Conservation (phyloP, 2,797 vertebrate species). For the Fringilla coelebs region DNA sequence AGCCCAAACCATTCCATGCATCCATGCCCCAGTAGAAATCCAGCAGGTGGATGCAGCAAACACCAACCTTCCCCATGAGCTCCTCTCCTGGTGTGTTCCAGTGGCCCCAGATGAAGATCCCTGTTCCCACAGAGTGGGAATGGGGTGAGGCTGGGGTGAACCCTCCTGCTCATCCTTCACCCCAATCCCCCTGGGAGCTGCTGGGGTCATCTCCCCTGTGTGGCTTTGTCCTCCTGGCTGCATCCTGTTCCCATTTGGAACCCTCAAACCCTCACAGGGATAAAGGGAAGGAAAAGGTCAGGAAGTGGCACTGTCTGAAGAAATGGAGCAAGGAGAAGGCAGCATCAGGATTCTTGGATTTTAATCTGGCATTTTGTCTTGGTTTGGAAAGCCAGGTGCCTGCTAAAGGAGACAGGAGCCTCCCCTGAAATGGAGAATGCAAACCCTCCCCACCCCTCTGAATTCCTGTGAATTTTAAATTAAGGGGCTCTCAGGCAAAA, state of each 20-base stretch:
- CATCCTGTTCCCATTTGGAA: background rate
- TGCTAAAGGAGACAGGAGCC: no score
- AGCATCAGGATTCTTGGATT: background rate
- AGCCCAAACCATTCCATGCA: background rate
- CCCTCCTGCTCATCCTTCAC: background rate
- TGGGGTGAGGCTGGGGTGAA: background rate
- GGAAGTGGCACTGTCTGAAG: background rate
- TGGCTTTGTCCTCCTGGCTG: background rate
- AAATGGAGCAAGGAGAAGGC: background rate
- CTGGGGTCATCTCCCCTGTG: background rate
- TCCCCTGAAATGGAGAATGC: no score
- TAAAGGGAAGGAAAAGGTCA: background rate
- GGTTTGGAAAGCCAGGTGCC: no score
- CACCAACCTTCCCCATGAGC: accelerated
- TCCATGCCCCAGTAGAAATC: background rate
- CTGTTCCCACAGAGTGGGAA: accelerated
- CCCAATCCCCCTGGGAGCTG: background rate
- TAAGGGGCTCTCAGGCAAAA: no score
- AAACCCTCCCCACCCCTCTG: no score
- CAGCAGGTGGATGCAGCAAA: background rate
- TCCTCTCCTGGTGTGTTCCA: background rate
- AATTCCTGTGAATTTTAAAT: no score
- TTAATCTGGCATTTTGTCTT: background rate
- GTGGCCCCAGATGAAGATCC: accelerated
- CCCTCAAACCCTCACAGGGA: background rate